phyloP scores from a whole-genome alignment of 1,140 invertebrate genomes.

The Heliconius melpomene region DNA sequence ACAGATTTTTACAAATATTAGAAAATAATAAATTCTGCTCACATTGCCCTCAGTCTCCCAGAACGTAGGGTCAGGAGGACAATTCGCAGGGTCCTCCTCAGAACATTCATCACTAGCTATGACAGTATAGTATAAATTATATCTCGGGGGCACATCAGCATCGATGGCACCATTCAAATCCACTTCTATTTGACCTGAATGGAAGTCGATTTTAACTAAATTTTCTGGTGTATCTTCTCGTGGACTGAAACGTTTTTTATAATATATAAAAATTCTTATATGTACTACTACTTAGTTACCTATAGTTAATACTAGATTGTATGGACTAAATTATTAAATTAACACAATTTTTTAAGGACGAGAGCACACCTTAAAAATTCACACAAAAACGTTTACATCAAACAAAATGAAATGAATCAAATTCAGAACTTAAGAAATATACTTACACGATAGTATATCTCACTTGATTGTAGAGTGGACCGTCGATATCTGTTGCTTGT shows the following conservation, averaged over 20 bases:
- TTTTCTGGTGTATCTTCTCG: constrained; percentile 60
- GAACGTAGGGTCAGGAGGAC: constrained; percentile 53
- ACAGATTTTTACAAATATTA: no score
- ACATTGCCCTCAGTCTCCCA: constrained; percentile 67
- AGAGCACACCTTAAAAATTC: no score
- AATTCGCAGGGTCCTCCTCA: constrained; percentile 51
- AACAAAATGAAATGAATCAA: not conserved
- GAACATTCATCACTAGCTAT: constrained; percentile 71
- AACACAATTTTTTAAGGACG: no score
- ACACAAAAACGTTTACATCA: no score
- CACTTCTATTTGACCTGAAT: constrained; percentile 73
- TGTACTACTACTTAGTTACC: no score
- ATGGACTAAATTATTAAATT: not conserved
- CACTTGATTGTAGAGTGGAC: constrained; percentile 78
- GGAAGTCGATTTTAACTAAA: constrained; percentile 70
- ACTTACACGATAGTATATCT: constrained; percentile 67
- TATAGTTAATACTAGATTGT: not conserved
- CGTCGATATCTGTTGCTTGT: constrained; percentile 81
- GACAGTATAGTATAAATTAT: constrained; percentile 75
- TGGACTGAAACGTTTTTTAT: constrained; percentile 50
- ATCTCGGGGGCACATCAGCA: constrained; percentile 70
- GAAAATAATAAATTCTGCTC: constrained; percentile 26
- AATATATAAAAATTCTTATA: no score
- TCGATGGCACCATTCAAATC: constrained; percentile 69
- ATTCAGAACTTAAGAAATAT: not conserved